These are phyloP conservation scores for Platyura marginata DNA, from an alignment of 1,140 invertebrate genomes.

Conservation along the genomic window DNA sequence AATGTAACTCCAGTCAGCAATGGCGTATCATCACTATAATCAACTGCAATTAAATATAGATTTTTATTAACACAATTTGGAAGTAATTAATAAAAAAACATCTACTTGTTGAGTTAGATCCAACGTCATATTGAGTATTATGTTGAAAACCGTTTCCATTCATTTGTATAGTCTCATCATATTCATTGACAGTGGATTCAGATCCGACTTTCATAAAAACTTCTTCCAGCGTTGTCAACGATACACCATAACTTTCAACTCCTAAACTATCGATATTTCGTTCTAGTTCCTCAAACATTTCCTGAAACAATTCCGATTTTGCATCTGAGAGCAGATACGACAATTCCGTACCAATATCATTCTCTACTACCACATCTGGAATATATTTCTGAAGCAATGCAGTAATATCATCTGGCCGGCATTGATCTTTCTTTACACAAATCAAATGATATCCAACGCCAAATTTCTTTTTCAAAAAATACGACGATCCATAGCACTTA, in stretches of 20 bases:
- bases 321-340: conserved; percentile 15
- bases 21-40: neutral
- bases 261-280: conserved; percentile 8
- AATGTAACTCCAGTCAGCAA: conserved; percentile 18
- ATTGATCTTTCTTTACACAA: conserved; percentile 17
- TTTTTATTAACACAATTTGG: neutral
- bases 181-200: conserved; percentile 5
- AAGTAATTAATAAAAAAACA: neutral
- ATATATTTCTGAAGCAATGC: conserved; percentile 13
- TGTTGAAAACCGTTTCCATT: neutral
- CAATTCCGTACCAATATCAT: conserved; percentile 18
- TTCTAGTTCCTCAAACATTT: conserved; percentile 17
- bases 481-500: conserved; percentile 66
- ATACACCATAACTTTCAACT: conserved; percentile 72
- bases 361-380: conserved; percentile 14
- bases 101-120: neutral
- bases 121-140: neutral
- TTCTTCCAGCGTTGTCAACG: conserved; percentile 87
- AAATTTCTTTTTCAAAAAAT: conserved; percentile 75
- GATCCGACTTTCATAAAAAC: conserved; percentile 42
- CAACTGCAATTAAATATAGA: neutral
- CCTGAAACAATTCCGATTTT: conserved; percentile 12
- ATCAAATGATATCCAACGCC: conserved; percentile 30
- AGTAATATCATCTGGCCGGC: conserved; percentile 12
- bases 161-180: conserved; percentile 10